These are phyloP conservation scores for Helicoverpa assulta DNA, from an alignment of 2,888 invertebrate genomes.

Conservation along the genomic window DNA sequence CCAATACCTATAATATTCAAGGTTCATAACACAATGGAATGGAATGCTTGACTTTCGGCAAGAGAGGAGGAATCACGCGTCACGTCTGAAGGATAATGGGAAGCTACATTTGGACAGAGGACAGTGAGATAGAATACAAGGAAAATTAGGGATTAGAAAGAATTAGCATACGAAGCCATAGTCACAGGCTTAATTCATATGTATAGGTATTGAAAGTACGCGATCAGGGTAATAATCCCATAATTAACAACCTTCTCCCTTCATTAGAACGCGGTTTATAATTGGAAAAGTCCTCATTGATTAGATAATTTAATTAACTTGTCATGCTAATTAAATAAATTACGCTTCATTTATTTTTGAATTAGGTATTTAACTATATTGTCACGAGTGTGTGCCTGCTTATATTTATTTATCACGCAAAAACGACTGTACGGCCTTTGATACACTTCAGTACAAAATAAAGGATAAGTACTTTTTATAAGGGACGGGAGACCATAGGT, in stretches of 20 bases:
- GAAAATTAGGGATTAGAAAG: conserved; percentile 1
- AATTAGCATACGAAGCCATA: no score
- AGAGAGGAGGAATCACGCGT: conserved; percentile 1
- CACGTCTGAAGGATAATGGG: conserved; percentile 8
- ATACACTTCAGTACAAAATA: no score
- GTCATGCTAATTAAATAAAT: conserved; percentile 6
- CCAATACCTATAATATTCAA: no score
- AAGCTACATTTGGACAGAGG: not conserved
- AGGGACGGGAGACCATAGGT: no score
- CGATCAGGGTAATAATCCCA: conserved; percentile 9
- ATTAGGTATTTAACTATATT: no score
- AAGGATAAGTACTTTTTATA: no score
- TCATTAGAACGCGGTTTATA: not conserved
- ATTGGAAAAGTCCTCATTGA: not conserved
- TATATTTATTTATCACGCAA: no score
- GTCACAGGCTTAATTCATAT: no score
- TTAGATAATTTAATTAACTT: conserved; percentile 18
- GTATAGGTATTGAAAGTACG: not conserved
- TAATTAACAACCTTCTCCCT: not conserved
- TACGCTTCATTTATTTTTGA: not conserved
- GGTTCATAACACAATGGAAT: not conserved
- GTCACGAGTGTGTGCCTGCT: not conserved
- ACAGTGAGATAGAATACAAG: conserved; percentile 1
- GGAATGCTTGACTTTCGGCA: not conserved
- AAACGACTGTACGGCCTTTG: no score